These are phyloP conservation scores for Falco concolor DNA, from an alignment of 2,797 vertebrate genomes.

Conservation along the genomic window DNA sequence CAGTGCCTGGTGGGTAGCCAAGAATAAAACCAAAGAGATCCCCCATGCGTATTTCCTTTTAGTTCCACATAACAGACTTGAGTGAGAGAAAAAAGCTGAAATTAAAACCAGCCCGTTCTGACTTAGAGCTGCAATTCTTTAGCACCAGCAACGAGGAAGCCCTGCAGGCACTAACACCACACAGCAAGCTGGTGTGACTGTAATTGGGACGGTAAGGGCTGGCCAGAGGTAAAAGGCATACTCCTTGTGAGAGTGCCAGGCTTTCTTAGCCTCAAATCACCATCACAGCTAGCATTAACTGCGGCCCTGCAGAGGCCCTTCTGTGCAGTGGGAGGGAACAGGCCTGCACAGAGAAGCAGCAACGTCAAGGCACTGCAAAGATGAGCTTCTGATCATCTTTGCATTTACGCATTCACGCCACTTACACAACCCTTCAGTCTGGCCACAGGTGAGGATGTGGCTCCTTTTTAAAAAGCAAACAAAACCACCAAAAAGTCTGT, in stretches of 20 bases:
- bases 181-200: not conserved
- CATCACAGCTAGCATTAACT: not conserved
- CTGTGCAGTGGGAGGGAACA: not conserved
- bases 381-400: not conserved
- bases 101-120: not conserved
- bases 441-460: not conserved
- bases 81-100: not conserved
- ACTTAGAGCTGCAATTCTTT: not conserved
- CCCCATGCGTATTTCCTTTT: not conserved
- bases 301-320: not conserved
- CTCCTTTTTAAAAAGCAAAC: not conserved
- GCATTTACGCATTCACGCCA: not conserved
- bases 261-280: not conserved
- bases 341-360: not conserved
- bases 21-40: not conserved
- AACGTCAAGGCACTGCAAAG: not conserved
- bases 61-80: not conserved
- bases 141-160: not conserved
- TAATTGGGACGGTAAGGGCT: not conserved
- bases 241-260: not conserved
- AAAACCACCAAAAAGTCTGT: not conserved
- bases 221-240: not conserved
- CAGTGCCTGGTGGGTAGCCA: not conserved
- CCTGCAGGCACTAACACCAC: not conserved
- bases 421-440: not conserved